These are phyloP conservation scores for Tetraneura akinire DNA, from an alignment of 1,140 invertebrate genomes.

Conservation along the genomic window DNA sequence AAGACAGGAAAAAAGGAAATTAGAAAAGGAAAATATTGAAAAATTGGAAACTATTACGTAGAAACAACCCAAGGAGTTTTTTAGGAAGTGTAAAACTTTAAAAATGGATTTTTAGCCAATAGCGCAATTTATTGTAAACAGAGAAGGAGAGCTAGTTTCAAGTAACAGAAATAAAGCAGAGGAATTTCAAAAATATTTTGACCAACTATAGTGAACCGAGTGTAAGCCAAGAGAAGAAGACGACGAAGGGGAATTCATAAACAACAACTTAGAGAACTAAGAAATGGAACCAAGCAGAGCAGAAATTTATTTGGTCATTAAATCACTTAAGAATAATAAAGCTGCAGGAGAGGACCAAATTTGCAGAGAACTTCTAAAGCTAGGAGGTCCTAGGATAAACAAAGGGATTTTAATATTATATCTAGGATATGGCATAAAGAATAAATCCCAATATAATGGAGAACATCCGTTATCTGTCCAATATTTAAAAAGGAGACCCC, in stretches of 20 bases:
- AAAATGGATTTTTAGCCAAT: conserved; percentile 10
- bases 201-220: conserved; percentile 15
- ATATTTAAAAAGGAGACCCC: no score
- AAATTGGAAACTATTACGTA: conserved; percentile 20
- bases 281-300: background rate
- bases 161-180: conserved; percentile 18
- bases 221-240: background rate
- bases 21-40: conserved; percentile 30
- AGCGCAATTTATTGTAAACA: conserved; percentile 5
- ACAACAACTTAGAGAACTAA: no score
- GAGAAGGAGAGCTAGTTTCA: background rate
- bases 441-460: no score
- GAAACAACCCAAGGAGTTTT: conserved; percentile 7
- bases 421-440: no score
- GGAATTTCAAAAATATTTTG: background rate
- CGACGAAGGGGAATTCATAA: no score
- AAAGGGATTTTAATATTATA: conserved; percentile 26
- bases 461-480: no score
- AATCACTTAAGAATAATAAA: conserved; percentile 31
- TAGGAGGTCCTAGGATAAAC: no score
- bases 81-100: conserved; percentile 21
- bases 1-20: conserved; percentile 45
- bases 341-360: background rate
- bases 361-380: no score
- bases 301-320: conserved; percentile 9